phyloP scores from a whole-genome alignment of 2,888 invertebrate species.

The Leptogaster cylindrica region DNA sequence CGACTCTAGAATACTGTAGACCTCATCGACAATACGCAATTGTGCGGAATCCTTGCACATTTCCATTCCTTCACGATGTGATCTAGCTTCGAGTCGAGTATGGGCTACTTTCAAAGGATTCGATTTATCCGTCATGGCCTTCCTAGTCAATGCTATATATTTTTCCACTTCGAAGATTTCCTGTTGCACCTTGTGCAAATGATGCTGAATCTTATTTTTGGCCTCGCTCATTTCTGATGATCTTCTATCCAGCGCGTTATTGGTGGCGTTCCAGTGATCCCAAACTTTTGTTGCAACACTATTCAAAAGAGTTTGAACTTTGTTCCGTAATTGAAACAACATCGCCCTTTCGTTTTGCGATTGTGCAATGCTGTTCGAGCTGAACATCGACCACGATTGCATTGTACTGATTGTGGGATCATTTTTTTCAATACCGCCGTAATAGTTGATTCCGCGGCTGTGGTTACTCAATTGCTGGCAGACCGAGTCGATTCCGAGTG shows the following conservation, averaged over 20 bases:
- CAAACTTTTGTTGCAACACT: slow-evolving; percentile 82
- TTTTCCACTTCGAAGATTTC: slow-evolving; percentile 94
- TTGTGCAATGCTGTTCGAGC: slow-evolving; percentile 60
- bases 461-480: slow-evolving; percentile 85
- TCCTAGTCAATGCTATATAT: slow-evolving; percentile 85
- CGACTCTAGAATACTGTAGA: slow-evolving; percentile 82
- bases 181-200: slow-evolving; percentile 70
- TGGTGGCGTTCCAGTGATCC: slow-evolving; percentile 87
- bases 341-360: slow-evolving; percentile 83
- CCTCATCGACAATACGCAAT: slow-evolving; percentile 76
- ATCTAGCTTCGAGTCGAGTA: slow-evolving; percentile 86
- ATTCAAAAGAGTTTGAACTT: slow-evolving; percentile 80
- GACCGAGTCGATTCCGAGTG: slow-evolving; percentile 82
- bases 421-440: slow-evolving; percentile 86
- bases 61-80: slow-evolving; percentile 87
- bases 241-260: slow-evolving; percentile 78
- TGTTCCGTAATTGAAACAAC: slow-evolving; percentile 77
- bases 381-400: slow-evolving; percentile 83
- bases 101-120: slow-evolving; percentile 85
- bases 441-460: slow-evolving; percentile 81
- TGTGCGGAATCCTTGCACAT: slow-evolving; percentile 71
- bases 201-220: slow-evolving; percentile 79
- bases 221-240: slow-evolving; percentile 80
- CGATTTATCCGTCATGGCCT: slow-evolving; percentile 88
- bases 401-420: slow-evolving; percentile 84